Percentiles rank a stretch among this genome's conserved stretches.
phyloP scores from a whole-genome alignment of 2,797 vertebrate genomes.

The Malurus splendens region DNA sequence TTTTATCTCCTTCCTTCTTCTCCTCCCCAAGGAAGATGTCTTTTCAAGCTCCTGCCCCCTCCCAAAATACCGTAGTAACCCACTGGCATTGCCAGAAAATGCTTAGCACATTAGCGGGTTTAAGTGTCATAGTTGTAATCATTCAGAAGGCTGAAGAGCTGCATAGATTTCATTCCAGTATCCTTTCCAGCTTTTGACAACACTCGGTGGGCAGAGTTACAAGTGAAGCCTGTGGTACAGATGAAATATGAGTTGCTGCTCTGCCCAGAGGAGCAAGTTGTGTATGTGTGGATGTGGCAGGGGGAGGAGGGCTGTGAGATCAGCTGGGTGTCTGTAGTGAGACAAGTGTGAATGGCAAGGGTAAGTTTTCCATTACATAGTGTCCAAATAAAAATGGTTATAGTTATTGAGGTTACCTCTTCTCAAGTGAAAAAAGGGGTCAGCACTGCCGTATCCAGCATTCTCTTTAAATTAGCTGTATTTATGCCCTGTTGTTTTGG shows the following conservation, averaged over 20 bases:
- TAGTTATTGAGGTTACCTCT: neutral
- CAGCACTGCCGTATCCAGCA: neutral
- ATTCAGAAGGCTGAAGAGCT: constrained; percentile 50
- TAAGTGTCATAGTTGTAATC: constrained; percentile 47
- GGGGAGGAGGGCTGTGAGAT: constrained; percentile 2
- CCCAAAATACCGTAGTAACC: constrained; percentile 55
- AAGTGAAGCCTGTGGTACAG: constrained; percentile 11
- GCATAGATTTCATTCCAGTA: constrained; percentile 63
- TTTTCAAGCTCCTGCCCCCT: constrained; percentile 38
- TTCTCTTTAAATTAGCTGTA: neutral
- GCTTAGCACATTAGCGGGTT: constrained; percentile 71
- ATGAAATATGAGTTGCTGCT: constrained; percentile 38
- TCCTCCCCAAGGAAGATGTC: neutral
- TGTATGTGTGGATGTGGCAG: neutral
- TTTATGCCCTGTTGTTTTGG: constrained; percentile 8
- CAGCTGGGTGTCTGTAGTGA: constrained; percentile 25
- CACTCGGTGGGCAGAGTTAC: constrained; percentile 39
- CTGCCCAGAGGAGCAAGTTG: neutral
- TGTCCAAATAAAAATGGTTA: neutral
- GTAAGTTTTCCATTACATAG: constrained; percentile 11
- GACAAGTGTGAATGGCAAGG: constrained; percentile 18
- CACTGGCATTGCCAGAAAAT: constrained; percentile 62
- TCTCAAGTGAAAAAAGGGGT: neutral
- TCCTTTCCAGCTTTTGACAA: constrained; percentile 66
- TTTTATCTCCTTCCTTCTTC: constrained; percentile 16